phyloP scores from a whole-genome alignment of 2,888 invertebrate species.

The Pycnomerus fuliginosus region DNA sequence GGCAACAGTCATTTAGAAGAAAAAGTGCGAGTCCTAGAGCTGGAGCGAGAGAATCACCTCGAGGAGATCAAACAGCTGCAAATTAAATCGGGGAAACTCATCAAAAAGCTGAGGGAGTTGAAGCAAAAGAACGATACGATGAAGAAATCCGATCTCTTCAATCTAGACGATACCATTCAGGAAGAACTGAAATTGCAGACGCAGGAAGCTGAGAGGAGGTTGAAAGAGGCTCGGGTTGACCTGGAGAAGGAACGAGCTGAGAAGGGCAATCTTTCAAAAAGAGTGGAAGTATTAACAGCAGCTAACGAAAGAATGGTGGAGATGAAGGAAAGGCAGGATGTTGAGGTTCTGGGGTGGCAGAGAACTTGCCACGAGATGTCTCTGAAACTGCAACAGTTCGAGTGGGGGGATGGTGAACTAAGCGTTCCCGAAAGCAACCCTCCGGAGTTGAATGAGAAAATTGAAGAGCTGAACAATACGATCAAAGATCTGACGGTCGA shows the following conservation, averaged over 20 bases:
- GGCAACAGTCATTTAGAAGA: conserved; percentile 59
- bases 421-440: neutral
- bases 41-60: conserved; percentile 59
- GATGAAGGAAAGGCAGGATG: conserved; percentile 79
- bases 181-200: conserved; percentile 76
- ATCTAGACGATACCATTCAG: conserved; percentile 75
- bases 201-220: conserved; percentile 63
- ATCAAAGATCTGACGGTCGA: conserved; percentile 62
- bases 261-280: conserved; percentile 67
- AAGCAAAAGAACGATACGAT: conserved; percentile 66
- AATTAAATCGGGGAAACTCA: conserved; percentile 72
- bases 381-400: conserved; percentile 62
- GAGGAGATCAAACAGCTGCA: conserved; percentile 66
- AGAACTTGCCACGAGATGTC: conserved; percentile 69
- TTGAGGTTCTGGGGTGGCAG: conserved; percentile 71
- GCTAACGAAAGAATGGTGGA: conserved; percentile 78
- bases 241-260: conserved; percentile 64
- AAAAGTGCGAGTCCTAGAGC: conserved; percentile 60
- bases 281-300: conserved; percentile 70
- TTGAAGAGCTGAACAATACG: conserved; percentile 57
- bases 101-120: conserved; percentile 82
- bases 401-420: conserved; percentile 51
- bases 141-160: conserved; percentile 57
- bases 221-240: conserved; percentile 61
- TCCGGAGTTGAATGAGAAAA: conserved; percentile 34